Evolutionary conservation across 2,888 invertebrate genomes (phyloP).

Genomic region (Clivina fossor): DNA sequence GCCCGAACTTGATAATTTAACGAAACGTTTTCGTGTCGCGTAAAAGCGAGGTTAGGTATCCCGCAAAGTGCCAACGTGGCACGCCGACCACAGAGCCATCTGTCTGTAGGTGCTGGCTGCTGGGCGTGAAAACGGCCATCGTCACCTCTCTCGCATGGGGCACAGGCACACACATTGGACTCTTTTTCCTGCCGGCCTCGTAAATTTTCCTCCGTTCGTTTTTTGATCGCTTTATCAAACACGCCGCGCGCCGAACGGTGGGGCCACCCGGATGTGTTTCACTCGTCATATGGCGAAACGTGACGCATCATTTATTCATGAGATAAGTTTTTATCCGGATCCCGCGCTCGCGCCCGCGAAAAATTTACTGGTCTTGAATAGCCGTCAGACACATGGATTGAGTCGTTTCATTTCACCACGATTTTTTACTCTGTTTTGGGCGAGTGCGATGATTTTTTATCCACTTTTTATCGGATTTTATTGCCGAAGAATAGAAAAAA

Average conservation of each 20-base stretch:
- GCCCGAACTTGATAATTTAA: conserved; percentile 7
- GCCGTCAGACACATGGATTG: conserved; percentile 28
- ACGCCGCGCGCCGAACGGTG: too few relatives aligned
- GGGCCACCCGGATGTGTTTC: conserved; percentile 31
- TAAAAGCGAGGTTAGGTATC: background rate
- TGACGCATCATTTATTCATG: conserved; percentile 35
- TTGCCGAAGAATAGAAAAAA: conserved; percentile 2
- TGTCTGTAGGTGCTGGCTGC: conserved; percentile 15
- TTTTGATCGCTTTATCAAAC: conserved; percentile 34
- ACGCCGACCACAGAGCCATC: conserved; percentile 26
- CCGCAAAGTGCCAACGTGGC: conserved; percentile 20
- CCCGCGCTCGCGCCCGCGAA: conserved; percentile 26
- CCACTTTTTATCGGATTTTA: conserved; percentile 9
- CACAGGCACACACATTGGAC: too few relatives aligned
- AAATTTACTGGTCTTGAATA: conserved; percentile 33
- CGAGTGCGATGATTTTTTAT: background rate
- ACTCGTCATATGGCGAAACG: conserved; percentile 33
- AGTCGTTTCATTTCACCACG: conserved; percentile 13
- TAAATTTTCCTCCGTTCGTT: conserved; percentile 27
- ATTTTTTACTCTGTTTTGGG: conserved; percentile 21
- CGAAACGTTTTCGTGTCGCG: background rate
- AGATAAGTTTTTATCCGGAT: conserved; percentile 35
- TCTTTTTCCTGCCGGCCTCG: conserved; percentile 18
- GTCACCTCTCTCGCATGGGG: too few relatives aligned
- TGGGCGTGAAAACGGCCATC: conserved; percentile 17